A percentile compares a stretch with the other conserved stretches of the same genome.
Evolutionary conservation across 2,888 invertebrate genomes (phyloP).

Genomic region (Apodemia duryi): DNA sequence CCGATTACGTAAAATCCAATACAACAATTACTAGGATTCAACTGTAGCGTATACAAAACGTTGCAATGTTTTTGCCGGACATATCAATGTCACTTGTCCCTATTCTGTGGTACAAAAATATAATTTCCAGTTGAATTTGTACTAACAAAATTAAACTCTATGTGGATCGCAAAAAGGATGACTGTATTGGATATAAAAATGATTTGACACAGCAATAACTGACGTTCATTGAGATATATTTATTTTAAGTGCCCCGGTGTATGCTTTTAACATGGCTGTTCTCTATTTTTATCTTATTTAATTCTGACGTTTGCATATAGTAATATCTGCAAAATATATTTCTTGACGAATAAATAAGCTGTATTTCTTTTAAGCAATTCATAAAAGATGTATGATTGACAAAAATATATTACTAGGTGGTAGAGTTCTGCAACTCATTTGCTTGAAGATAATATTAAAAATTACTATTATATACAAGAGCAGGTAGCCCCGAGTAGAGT

Average conservation of each 20-base stretch:
- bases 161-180: not conserved
- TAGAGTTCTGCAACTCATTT: too few species aligned
- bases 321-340: too few species aligned
- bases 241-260: not conserved
- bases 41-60: not conserved
- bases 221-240: not conserved
- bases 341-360: too few species aligned
- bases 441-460: too few species aligned
- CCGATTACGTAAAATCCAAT: constrained; percentile 2
- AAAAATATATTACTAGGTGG: too few species aligned
- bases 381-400: too few species aligned
- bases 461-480: too few species aligned
- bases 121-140: not conserved
- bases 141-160: not conserved
- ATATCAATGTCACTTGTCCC: constrained; percentile 25
- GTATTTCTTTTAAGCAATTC: too few species aligned
- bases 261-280: too few species aligned
- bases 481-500: too few species aligned
- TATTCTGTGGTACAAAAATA: not conserved
- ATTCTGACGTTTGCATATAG: too few species aligned
- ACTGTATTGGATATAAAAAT: not conserved
- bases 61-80: constrained; percentile 16
- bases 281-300: too few species aligned
- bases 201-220: not conserved
- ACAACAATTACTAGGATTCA: constrained; percentile 5